phyloP scores from a whole-genome alignment of 2,797 vertebrate genomes.

The Clarias fuscus region DNA sequence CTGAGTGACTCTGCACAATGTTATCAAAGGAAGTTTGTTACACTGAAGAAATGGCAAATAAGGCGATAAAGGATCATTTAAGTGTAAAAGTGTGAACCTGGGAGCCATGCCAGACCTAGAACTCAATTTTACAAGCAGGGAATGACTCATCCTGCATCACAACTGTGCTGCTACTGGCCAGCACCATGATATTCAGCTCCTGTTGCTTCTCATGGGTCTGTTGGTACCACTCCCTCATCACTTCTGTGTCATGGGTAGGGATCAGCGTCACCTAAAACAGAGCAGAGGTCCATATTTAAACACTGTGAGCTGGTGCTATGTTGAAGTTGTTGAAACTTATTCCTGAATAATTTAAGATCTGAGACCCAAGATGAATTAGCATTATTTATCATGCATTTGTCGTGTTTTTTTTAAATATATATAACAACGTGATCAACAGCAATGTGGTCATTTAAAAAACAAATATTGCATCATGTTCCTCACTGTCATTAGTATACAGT shows the following conservation, averaged over 20 bases:
- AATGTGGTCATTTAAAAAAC: neutral
- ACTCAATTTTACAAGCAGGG: conserved; percentile 99
- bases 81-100: conserved; percentile 53
- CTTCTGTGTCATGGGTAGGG: conserved; percentile 96
- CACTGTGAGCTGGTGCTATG: neutral
- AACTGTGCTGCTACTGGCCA: conserved; percentile 99
- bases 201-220: conserved; percentile 98
- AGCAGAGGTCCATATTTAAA: conserved; percentile 1
- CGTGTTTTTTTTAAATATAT: neutral
- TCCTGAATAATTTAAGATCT: neutral
- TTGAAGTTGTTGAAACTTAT: neutral
- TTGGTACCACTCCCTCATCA: conserved; percentile 98
- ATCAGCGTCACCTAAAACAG: conserved; percentile 90
- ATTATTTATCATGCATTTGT: neutral
- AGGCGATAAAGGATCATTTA: conserved; percentile 44
- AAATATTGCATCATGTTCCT: neutral
- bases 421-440: neutral
- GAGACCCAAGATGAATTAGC: neutral
- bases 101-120: conserved; percentile 73
- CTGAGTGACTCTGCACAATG: conserved; percentile 27
- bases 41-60: conserved; percentile 47
- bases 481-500: too few species aligned
- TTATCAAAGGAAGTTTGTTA: conserved; percentile 37
- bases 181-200: conserved; percentile 95
- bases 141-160: conserved; percentile 99